These are phyloP conservation scores for Papilio protenor DNA, from an alignment of 2,888 invertebrate genomes.

Conservation along the genomic window DNA sequence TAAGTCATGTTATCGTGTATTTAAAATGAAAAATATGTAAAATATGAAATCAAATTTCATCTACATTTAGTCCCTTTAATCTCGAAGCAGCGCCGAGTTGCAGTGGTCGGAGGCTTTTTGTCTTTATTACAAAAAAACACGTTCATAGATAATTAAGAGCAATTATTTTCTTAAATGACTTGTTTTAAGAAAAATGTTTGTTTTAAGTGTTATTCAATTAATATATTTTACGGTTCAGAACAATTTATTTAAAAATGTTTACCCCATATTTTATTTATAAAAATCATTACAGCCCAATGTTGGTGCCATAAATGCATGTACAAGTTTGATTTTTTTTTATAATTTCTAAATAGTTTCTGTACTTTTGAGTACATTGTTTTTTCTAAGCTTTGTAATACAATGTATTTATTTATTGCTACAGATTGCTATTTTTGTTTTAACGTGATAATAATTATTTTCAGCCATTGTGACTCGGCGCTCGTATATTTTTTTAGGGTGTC, in stretches of 20 bases:
- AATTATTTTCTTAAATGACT: not conserved
- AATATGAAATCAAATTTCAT: slow-evolving; percentile 56
- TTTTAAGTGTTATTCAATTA: not conserved
- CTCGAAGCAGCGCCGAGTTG: slow-evolving; percentile 50
- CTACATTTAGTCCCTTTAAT: slow-evolving; percentile 43
- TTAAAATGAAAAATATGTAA: slow-evolving; percentile 49
- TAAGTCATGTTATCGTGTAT: slow-evolving; percentile 58
- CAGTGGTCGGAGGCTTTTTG: slow-evolving; percentile 32
- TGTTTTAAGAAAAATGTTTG: not conserved
- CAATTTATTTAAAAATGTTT: not conserved
- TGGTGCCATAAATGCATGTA: not conserved
- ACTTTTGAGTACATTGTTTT: not conserved
- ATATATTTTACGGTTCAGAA: too few species aligned
- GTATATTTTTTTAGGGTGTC: slow-evolving; percentile 69
- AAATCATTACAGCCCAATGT: not conserved
- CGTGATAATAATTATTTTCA: slow-evolving; percentile 5
- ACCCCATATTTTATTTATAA: not conserved
- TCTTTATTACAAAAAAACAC: not conserved
- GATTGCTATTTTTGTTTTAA: not conserved
- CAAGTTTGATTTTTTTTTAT: not conserved
- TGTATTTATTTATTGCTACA: not conserved
- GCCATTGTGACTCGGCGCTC: slow-evolving; percentile 59
- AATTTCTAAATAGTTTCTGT: not conserved
- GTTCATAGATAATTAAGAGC: not conserved
- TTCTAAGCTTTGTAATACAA: not conserved